These are phyloP conservation scores for Cyphomyrus plagiostoma DNA, from an alignment of 2,113 vertebrate genomes.

Conservation along the genomic window DNA sequence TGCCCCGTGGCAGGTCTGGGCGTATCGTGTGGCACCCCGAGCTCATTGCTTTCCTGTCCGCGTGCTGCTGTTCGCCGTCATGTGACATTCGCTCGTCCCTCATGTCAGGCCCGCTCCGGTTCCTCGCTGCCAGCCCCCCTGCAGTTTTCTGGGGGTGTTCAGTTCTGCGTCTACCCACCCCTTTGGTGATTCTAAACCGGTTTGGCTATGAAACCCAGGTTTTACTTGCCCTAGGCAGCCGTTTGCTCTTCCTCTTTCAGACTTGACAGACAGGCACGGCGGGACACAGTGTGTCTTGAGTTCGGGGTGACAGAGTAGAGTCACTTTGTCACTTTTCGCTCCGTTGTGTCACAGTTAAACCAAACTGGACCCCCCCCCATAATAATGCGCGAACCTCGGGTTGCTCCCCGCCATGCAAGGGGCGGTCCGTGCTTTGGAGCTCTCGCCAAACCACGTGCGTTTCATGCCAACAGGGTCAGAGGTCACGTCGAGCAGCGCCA, in stretches of 20 bases:
- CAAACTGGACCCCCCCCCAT: neutral
- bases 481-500: slow-evolving; percentile 61
- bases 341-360: neutral
- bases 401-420: neutral
- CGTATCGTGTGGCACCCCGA: neutral
- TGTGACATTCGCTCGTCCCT: neutral
- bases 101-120: neutral
- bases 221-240: neutral
- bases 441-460: neutral
- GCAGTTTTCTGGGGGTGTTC: neutral
- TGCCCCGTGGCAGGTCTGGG: neutral
- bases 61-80: neutral
- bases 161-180: neutral
- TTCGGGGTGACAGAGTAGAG: neutral
- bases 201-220: neutral
- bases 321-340: neutral
- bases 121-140: neutral
- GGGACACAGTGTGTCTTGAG: neutral
- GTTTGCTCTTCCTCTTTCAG: neutral
- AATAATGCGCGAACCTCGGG: neutral
- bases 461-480: slow-evolving; percentile 54
- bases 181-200: neutral
- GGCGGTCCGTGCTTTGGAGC: neutral
- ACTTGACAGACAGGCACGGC: neutral
- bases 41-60: neutral